Evolutionary conservation across 2,113 vertebrate species (phyloP), one percentile per base, ranked within the genome.

Genomic region (Stegastes partitus): DNA sequence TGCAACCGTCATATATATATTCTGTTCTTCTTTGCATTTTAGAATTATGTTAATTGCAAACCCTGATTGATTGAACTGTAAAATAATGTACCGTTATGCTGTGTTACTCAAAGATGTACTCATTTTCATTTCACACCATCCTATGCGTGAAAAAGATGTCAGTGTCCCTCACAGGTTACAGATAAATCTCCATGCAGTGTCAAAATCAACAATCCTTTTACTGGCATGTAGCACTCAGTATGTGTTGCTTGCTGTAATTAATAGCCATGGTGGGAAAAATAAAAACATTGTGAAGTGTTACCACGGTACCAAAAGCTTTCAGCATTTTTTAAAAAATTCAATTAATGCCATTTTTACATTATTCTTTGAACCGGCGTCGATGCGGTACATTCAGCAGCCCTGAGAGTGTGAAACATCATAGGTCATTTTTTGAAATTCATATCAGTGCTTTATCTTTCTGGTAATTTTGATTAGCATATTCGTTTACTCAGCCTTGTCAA

Each of bases 391-490:
- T 55, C 34, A 49, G 54, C 34, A 61, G 51, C 73, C 68, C 74
- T 44, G 49, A 53, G 66, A 83, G 65, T 56, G 63, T 65, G 51
- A 67, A 79, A 75, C 53, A 82, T 76, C 66, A 78, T 37, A 80
- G 77, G 82, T 89, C 64, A 81, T 81, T 82, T 88, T 87, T 21
- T 74, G 62, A 90, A 83, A 87, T 82, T 84, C 55, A 85, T 77
- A 84, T 82, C 31, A 83, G 65, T 37, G 50, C 68, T 63, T 53
- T 71, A 64, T 85, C 62, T 88, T 78, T 71, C 61, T 76, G 76
- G 75, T 83, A 73, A 65, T 83, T 89, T 86, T 81, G 77, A 85
- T 90, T 91, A 84, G 78, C 79, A 88, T 84, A 91, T 76, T 85
- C 47, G 88, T 89, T 84, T 53, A 84, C 70, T 78, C 69, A 75